Evolutionary conservation across 2,113 vertebrate species (phyloP).

Genomic region (Poeciliopsis occidentalis): DNA sequence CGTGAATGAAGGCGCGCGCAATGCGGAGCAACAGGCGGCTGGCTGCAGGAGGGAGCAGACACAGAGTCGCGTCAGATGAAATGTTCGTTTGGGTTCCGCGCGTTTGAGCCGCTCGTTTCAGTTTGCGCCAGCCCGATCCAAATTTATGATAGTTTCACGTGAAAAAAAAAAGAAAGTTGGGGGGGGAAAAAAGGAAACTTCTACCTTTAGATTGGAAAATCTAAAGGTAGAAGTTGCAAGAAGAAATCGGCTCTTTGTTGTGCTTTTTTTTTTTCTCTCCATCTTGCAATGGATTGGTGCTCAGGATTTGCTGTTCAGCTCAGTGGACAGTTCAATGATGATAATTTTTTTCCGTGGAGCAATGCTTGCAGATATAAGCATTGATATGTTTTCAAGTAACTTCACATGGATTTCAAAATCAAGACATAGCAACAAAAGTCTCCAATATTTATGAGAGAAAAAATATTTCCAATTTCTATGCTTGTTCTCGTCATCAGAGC

Average conservation of each 20-base stretch:
- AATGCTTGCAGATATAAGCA: too few relatives aligned
- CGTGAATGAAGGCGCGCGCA: neutral
- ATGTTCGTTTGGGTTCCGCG: constrained; percentile 30
- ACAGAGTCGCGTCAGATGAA: constrained; percentile 35
- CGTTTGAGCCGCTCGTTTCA: constrained; percentile 27
- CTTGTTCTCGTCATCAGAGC: too few relatives aligned
- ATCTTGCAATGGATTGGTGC: too few relatives aligned
- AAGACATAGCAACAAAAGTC: too few relatives aligned
- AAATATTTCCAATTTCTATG: too few relatives aligned
- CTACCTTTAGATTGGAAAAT: neutral
- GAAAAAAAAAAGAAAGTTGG: neutral
- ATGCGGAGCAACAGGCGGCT: constrained; percentile 1
- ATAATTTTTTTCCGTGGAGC: too few relatives aligned
- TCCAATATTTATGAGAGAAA: too few relatives aligned
- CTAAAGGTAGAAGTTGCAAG: too few relatives aligned
- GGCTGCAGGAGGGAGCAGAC: neutral
- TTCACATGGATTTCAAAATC: too few relatives aligned
- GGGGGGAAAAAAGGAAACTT: neutral
- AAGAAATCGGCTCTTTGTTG: neutral
- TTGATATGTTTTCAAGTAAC: too few relatives aligned
- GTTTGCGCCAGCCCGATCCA: constrained; percentile 9
- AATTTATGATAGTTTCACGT: neutral
- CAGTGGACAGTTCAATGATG: too few relatives aligned
- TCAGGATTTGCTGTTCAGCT: too few relatives aligned
- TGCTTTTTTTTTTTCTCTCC: neutral